A percentile compares a stretch with the other conserved stretches of the same genome.
phyloP scores from a whole-genome alignment of 2,797 vertebrate genomes.

The Malurus splendens region DNA sequence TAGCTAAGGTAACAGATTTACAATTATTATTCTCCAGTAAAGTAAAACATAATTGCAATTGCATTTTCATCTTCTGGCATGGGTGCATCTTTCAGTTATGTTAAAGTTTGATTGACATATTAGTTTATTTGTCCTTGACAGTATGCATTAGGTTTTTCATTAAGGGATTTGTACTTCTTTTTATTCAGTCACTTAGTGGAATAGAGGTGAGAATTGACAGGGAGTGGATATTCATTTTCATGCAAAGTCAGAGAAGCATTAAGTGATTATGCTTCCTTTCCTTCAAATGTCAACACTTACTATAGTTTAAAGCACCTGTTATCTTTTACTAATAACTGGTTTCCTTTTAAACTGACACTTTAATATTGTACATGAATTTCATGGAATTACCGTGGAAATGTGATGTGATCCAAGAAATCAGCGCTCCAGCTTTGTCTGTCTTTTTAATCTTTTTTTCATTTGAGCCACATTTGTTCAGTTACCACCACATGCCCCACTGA shows the following conservation, averaged over 20 bases:
- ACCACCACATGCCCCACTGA: not conserved
- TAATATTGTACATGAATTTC: constrained; percentile 69
- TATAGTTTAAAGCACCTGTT: constrained; percentile 70
- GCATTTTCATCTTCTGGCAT: constrained; percentile 55
- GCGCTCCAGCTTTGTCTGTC: constrained; percentile 25
- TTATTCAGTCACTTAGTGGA: constrained; percentile 57
- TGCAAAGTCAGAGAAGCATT: constrained; percentile 66
- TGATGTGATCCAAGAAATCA: constrained; percentile 58
- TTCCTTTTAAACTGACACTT: constrained; percentile 74
- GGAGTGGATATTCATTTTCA: constrained; percentile 68
- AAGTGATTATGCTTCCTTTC: constrained; percentile 67
- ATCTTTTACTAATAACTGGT: constrained; percentile 73
- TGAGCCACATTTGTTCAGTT: not conserved
- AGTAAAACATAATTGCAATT: constrained; percentile 59
- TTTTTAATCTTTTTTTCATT: constrained; percentile 34
- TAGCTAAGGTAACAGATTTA: constrained; percentile 57
- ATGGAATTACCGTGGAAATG: constrained; percentile 61
- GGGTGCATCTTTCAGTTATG: constrained; percentile 45
- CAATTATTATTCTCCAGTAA: constrained; percentile 52
- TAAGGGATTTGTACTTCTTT: constrained; percentile 60
- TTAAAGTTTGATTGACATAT: constrained; percentile 59
- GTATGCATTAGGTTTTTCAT: constrained; percentile 54
- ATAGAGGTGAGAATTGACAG: constrained; percentile 69
- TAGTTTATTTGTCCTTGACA: constrained; percentile 69
- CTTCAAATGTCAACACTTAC: constrained; percentile 69